phyloP scores from a whole-genome alignment of 35 echinoderm and acorn worm genomes.

The Patiria miniata region DNA sequence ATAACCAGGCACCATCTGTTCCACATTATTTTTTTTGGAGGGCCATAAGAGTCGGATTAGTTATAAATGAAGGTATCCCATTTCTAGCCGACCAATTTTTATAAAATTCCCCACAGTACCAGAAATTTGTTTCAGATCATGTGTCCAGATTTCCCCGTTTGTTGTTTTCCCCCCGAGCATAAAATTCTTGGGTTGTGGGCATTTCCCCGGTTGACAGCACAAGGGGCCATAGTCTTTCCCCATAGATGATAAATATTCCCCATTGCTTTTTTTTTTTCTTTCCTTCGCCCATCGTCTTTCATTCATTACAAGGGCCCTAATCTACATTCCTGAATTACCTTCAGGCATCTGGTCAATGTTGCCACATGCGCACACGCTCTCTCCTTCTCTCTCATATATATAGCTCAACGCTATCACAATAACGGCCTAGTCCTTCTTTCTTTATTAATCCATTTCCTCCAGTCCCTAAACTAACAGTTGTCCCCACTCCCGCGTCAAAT shows the following conservation, averaged over 20 bases:
- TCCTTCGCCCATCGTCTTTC: too few species aligned
- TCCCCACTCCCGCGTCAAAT: constrained; percentile 27
- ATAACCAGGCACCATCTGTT: too few species aligned
- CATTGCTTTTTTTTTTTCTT: background rate
- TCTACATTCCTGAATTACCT: constrained; percentile 22
- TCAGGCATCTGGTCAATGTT: constrained; percentile 11
- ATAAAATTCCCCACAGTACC: background rate
- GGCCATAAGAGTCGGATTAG: too few species aligned
- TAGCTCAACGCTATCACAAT: constrained; percentile 27
- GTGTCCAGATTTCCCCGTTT: background rate
- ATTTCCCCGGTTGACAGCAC: background rate
- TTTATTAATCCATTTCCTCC: constrained; percentile 20
- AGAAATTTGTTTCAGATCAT: constrained; percentile 9
- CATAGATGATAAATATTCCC: constrained; percentile 6
- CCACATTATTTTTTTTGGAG: too few species aligned
- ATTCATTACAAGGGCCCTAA: constrained; percentile 22
- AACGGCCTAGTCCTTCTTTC: background rate
- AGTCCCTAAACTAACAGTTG: constrained; percentile 30
- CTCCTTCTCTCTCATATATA: too few species aligned
- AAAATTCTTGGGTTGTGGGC: constrained; percentile 3
- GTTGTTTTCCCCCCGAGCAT: background rate
- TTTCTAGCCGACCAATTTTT: too few species aligned
- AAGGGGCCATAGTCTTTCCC: background rate
- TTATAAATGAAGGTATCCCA: too few species aligned
- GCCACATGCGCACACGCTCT: background rate